phyloP scores from a whole-genome alignment of 2,113 vertebrate species.

The Vanacampus margaritifer region DNA sequence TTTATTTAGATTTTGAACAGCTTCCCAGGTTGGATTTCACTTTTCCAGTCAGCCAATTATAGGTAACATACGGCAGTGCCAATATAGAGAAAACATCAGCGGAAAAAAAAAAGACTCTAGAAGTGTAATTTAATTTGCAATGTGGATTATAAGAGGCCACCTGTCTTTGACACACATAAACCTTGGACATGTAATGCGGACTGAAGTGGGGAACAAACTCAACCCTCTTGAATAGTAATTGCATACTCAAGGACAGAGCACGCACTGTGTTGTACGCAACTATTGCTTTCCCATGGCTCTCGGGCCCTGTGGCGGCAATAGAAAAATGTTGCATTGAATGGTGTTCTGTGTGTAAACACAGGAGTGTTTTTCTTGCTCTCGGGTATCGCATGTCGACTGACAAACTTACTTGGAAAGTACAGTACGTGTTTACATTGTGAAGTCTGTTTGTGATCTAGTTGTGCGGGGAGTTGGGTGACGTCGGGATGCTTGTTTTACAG shows the following conservation, averaged over 20 bases:
- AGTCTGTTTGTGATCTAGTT: constrained; percentile 36
- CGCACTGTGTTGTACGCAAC: constrained; percentile 28
- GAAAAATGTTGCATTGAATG: constrained; percentile 43
- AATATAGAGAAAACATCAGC: constrained; percentile 42
- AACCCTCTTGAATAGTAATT: constrained; percentile 52
- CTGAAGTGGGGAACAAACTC: constrained; percentile 49
- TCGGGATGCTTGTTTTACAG: constrained; percentile 49
- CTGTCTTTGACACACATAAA: constrained; percentile 41
- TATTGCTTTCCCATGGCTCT: constrained; percentile 21
- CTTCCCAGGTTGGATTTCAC: constrained; percentile 39
- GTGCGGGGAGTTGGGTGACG: constrained; percentile 41
- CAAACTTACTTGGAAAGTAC: constrained; percentile 25
- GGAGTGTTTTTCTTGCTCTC: constrained; percentile 42
- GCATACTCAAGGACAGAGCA: constrained; percentile 38
- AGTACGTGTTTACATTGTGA: constrained; percentile 43
- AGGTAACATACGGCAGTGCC: constrained; percentile 46
- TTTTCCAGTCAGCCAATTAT: constrained; percentile 43
- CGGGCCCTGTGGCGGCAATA: constrained; percentile 47
- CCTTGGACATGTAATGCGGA: constrained; percentile 44
- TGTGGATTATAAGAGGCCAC: constrained; percentile 52
- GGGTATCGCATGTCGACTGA: constrained; percentile 44
- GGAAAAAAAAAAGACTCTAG: constrained; percentile 26
- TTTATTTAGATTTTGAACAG: constrained; percentile 11
- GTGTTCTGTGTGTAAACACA: constrained; percentile 31
- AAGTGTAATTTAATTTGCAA: constrained; percentile 55